Conservation (phyloP, 2,888 invertebrate species). For the Drosophila koepferae region DNA sequence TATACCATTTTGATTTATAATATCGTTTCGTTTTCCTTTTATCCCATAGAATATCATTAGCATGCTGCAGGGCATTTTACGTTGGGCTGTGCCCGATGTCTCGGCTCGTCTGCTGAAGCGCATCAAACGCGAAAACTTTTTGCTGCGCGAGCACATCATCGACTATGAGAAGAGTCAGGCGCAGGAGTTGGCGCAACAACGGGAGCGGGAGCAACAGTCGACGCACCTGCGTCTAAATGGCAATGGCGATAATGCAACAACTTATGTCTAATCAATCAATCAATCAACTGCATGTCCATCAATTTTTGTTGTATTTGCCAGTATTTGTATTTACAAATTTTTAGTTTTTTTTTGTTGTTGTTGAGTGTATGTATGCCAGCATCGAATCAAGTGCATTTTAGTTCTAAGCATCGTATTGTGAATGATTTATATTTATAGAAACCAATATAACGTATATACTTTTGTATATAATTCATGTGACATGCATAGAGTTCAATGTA, state of each 20-base stretch:
- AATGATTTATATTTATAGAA: constrained; percentile 20
- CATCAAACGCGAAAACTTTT: constrained; percentile 90
- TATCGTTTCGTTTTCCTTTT: not conserved
- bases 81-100: constrained; percentile 92
- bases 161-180: constrained; percentile 86
- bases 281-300: not conserved
- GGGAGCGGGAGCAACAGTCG: constrained; percentile 9
- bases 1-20: not conserved
- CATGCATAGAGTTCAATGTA: constrained; percentile 9
- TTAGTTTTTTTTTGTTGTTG: not conserved
- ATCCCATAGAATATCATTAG: constrained; percentile 88
- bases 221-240: constrained; percentile 40
- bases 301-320: not conserved
- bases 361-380: constrained; percentile 10
- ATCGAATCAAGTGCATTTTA: constrained; percentile 53
- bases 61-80: constrained; percentile 89
- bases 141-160: constrained; percentile 91
- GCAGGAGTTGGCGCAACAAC: constrained; percentile 27
- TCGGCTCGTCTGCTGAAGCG: constrained; percentile 89
- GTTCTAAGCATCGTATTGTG: constrained; percentile 37
- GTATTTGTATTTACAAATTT: not conserved
- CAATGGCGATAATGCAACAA: constrained; percentile 49
- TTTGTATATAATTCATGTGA: constrained; percentile 46
- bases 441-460: constrained; percentile 44
- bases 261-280: constrained; percentile 53